Base-by-base conservation (phyloP, 2,797 vertebrate species). In the Tiaroga cobitis region DNA sequence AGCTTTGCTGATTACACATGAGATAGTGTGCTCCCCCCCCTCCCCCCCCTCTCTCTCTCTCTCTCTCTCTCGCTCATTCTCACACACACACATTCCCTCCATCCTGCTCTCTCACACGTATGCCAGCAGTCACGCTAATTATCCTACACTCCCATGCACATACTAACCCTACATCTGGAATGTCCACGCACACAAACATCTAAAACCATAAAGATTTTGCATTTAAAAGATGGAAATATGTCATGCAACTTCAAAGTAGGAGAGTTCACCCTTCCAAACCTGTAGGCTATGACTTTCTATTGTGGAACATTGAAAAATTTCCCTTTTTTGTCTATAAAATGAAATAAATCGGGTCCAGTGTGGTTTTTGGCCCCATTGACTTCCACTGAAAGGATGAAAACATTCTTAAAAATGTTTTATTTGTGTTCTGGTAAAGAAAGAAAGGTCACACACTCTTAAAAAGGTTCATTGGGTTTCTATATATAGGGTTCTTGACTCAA, bases 121-220 rank as follows among this genome's bases (percentile, higher is more conserved):
- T 34, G 21, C 77, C 41, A 24, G 6, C 13, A 65, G 76, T 80
- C 86, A 85, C 13, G 26, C 46, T 43, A 59, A 43, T 39, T 41
- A 70, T 76, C 61, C 18, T 24, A 68, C 15, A 37, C 21, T 18
- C 19, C 51, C 72, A 83, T 70, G 56, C 70, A 82, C 80, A 86
- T 59, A 39, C 65, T 79, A 70, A 61, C 65, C 21, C 49, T 43
- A 7, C 13, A 34, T 34, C 46, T 24, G 26, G n/a, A 34, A 69
- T 82, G 51, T 82, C 43, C 21, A 37, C 37, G 19, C 26, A 80
- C 9, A 67, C 18, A 67, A 80, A 67, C 10, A 80, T 18, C 26
- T 10, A n/a, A 51, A 51, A 68, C 13, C 18, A 61, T 32, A 16
- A 29, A 70, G 15, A 41, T 18, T 32, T 34, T 46, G 6, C 32